Conservation (phyloP, 2,888 invertebrate genomes). For the Brenthis daphne region DNA sequence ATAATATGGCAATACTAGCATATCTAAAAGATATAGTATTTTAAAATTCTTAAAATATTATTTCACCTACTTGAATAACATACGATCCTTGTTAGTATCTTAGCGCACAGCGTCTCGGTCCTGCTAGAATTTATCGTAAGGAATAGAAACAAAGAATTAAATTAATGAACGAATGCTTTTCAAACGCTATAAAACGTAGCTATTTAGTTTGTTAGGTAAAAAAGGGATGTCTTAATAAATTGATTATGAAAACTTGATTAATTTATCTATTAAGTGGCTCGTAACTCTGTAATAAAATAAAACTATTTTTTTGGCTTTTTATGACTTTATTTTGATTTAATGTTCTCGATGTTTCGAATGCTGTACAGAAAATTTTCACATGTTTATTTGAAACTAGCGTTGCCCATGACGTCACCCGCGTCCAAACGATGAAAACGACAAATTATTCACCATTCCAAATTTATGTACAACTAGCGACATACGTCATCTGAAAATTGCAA, state of each 20-base stretch:
- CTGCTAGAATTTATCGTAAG: slow-evolving; percentile 19
- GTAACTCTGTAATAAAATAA: too few species aligned
- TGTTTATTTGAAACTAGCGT: too few species aligned
- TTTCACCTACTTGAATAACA: slow-evolving; percentile 18
- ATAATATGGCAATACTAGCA: not conserved
- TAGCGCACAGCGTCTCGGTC: slow-evolving; percentile 15
- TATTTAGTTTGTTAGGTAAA: slow-evolving; percentile 20
- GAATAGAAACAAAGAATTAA: slow-evolving; percentile 23
- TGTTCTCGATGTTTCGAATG: too few species aligned
- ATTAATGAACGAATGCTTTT: slow-evolving; percentile 32
- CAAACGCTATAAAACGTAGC: slow-evolving; percentile 7
- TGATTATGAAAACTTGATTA: not conserved
- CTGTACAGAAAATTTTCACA: too few species aligned
- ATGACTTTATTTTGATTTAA: too few species aligned
- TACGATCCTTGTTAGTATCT: slow-evolving; percentile 15
- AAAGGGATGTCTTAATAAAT: slow-evolving; percentile 5
- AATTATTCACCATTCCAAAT: too few species aligned
- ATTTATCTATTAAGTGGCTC: too few species aligned
- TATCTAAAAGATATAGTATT: not conserved
- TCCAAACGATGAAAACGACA: too few species aligned
- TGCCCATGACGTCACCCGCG: too few species aligned
- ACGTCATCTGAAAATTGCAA: too few species aligned
- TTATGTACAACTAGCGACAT: too few species aligned
- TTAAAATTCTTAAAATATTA: slow-evolving; percentile 10
- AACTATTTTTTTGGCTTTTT: too few species aligned